phyloP scores from a whole-genome alignment of 2,888 invertebrate genomes.

The Philonicus albiceps region DNA sequence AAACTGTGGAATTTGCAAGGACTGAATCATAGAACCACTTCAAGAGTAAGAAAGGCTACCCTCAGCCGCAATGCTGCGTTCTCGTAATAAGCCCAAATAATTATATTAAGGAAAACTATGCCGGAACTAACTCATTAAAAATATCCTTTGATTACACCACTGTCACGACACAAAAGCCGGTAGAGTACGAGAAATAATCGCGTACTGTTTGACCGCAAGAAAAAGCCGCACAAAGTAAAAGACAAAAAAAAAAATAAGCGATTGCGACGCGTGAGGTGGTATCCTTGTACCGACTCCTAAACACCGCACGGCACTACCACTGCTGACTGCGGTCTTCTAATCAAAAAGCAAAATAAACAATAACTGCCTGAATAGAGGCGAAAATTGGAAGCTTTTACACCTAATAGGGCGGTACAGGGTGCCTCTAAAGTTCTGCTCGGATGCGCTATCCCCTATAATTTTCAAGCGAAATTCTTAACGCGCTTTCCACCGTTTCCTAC shows the following conservation, averaged over 20 bases:
- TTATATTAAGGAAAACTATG: not conserved
- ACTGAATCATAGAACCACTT: not conserved
- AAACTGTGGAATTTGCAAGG: not conserved
- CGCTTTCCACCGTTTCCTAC: not conserved
- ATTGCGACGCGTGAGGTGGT: not conserved
- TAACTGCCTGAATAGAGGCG: not conserved
- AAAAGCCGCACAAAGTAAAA: constrained; percentile 32
- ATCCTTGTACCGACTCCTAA: constrained; percentile 11
- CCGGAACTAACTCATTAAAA: constrained; percentile 9
- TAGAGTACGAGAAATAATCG: not conserved
- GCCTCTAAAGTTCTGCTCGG: not conserved
- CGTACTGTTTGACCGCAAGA: constrained; percentile 12
- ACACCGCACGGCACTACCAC: constrained; percentile 14
- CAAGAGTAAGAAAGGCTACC: not conserved
- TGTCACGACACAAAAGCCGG: constrained; percentile 20
- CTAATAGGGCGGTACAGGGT: not conserved
- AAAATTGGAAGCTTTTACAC: constrained; percentile 2
- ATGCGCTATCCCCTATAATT: not conserved
- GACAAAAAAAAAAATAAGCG: constrained; percentile 20
- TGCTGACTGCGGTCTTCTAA: constrained; percentile 22
- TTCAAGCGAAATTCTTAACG: not conserved
- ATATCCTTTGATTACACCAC: not conserved
- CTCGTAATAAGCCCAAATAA: not conserved
- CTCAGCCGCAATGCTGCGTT: not conserved
- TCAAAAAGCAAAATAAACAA: constrained; percentile 16